Evolutionary conservation across 2,888 invertebrate species (phyloP).

Genomic region (Pimpla rufipes): DNA sequence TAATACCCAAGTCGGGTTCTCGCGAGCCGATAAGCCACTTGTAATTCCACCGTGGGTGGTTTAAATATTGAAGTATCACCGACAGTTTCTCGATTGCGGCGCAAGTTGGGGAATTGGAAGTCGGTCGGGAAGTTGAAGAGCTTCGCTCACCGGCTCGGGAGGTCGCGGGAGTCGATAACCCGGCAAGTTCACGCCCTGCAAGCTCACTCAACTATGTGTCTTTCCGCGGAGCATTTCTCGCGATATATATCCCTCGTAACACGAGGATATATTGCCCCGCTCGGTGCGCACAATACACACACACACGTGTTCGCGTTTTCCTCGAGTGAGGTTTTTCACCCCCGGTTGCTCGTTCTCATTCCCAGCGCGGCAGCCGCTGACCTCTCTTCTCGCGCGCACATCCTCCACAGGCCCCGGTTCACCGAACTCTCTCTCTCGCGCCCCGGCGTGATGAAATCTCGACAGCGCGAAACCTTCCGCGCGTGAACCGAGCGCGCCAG

Average conservation of each 20-base stretch:
- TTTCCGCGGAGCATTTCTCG: conserved; percentile 24
- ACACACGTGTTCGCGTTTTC: background rate
- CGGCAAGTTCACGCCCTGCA: conserved; percentile 33
- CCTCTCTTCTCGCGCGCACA: conserved; percentile 26
- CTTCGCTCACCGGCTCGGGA: conserved; percentile 4
- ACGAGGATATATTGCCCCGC: conserved; percentile 14
- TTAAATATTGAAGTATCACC: conserved; percentile 13
- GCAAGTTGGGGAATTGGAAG: conserved; percentile 12
- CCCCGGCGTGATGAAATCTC: conserved; percentile 47
- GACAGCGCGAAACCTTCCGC: conserved; percentile 66
- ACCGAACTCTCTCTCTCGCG: conserved; percentile 32
- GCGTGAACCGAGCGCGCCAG: conserved; percentile 49
- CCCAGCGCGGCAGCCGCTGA: conserved; percentile 26
- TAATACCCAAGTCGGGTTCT: background rate
- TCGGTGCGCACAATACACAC: background rate
- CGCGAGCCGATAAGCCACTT: conserved; percentile 10
- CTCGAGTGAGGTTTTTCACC: conserved; percentile 17
- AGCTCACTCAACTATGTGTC: conserved; percentile 33
- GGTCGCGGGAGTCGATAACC: conserved; percentile 36
- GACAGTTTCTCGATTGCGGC: background rate
- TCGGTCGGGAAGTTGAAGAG: conserved; percentile 35
- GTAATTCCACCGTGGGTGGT: background rate
- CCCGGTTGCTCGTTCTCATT: conserved; percentile 18
- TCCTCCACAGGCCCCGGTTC: conserved; percentile 28
- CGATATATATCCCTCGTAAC: conserved; percentile 57